Evolutionary conservation across 2,888 invertebrate species (phyloP).

Genomic region (Andrena bucephala): DNA sequence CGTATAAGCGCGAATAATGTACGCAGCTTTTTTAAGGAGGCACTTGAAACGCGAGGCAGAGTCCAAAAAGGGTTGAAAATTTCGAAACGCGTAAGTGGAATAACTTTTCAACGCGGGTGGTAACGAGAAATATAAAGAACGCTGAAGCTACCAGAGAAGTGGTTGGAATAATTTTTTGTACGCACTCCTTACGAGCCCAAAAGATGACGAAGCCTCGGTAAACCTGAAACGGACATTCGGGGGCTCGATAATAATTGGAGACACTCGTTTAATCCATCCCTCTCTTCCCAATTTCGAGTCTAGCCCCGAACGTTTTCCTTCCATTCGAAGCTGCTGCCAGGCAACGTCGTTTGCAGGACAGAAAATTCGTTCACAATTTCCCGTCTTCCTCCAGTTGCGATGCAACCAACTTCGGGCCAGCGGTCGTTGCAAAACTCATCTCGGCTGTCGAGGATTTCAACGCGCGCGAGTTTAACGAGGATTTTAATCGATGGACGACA

Average conservation of each 20-base stretch:
- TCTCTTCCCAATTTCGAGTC: neutral
- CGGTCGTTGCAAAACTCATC: conserved; percentile 9
- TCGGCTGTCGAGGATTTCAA: conserved; percentile 3
- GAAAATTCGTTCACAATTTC: conserved; percentile 27
- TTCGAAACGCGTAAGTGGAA: neutral
- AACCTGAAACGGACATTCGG: neutral
- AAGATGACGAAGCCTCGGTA: neutral
- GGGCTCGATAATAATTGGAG: neutral
- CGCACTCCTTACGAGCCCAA: neutral
- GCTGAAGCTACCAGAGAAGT: neutral
- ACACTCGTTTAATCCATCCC: neutral
- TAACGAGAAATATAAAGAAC: neutral
- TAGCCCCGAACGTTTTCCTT: neutral
- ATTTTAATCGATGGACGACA: conserved; percentile 35
- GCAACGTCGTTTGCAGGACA: conserved; percentile 11
- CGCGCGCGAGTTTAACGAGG: conserved; percentile 25
- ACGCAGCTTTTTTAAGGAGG: neutral
- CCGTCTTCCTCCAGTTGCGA: neutral
- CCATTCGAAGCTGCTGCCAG: neutral
- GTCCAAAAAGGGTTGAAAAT: neutral
- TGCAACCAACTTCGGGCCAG: neutral
- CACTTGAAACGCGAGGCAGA: neutral
- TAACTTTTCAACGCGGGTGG: neutral
- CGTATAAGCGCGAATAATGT: neutral
- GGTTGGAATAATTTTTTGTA: neutral